A percentile compares a stretch with the other conserved stretches of the same genome.
Evolutionary conservation across 2,113 vertebrate genomes (phyloP).

Genomic region (Ondatra zibethicus): DNA sequence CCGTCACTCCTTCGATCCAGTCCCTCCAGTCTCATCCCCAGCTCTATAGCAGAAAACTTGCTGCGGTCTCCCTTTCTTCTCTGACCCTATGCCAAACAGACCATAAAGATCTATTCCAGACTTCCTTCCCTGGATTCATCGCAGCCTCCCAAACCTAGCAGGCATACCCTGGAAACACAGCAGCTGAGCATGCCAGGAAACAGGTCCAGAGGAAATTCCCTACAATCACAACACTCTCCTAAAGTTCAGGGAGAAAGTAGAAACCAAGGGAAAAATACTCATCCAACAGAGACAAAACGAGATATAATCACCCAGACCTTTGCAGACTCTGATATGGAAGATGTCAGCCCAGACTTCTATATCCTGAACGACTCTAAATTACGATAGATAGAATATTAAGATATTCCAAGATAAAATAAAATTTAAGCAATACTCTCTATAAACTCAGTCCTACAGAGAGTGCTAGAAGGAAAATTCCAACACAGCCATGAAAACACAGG

Average conservation of each 20-base stretch:
- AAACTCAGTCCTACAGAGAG: background rate
- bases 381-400: background rate
- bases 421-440: background rate
- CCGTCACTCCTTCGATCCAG: background rate
- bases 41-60: background rate
- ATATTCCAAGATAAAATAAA: background rate
- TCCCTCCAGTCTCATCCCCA: background rate
- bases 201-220: background rate
- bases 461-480: background rate
- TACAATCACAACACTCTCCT: background rate
- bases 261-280: background rate
- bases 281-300: background rate
- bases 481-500: background rate
- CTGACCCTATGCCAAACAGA: background rate
- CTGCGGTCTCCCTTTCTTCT: background rate
- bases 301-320: too few relatives aligned
- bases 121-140: background rate
- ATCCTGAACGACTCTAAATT: too few relatives aligned
- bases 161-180: background rate
- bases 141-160: background rate
- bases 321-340: too few relatives aligned
- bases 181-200: background rate
- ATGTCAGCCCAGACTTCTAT: too few relatives aligned
- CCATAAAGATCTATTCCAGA: background rate
- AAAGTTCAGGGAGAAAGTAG: background rate